Evolutionary conservation across 2,888 invertebrate species (phyloP), one percentile per base, ranked within the genome.

Genomic region (Zygogramma bicolorata): DNA sequence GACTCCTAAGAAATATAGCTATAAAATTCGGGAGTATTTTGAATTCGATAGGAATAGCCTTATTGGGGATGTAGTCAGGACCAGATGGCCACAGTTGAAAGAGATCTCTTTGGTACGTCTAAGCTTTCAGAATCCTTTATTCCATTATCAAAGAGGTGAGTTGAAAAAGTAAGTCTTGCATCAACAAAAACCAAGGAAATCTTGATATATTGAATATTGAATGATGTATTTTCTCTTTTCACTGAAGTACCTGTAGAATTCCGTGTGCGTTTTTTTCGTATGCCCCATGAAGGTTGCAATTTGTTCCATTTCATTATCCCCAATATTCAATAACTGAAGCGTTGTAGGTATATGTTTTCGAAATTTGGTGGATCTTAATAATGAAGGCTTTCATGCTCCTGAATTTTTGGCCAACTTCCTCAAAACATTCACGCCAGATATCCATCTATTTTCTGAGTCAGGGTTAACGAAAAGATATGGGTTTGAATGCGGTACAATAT

Each of bases 281-380:
- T 78, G 77, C 1, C 76, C 79, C 79, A 80, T 80, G 49, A 79
- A 80, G 0, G 61, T 73, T 4, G 78, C 79, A 34, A 79, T 27
- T 66, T 80, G 79, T 40, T 80, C 74, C 74, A 77, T 77, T 60
- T 78, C 77, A 10, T 66, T 13, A 8, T 49, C 22, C 31, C 70
- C 57, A 53, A 80, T 69, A 10, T 6, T 70, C 76, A 80, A 71
- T 25, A 79, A 34, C 20, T 78, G 77, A 8, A 79, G 46, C 5
- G 71, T 75, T 13, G 76, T 79, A 2, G 78, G 74, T 61, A 79
- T 78, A 10, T 77, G 77, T 53, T 77, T 78, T 8, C 77, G 60
- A 18, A 75, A 73, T 67, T 57, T 70, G 0, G 74, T 74, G 3
- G 75, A 74, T n/a, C 68, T 77, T 38, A 78, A 31, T 6, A 74